phyloP scores from a whole-genome alignment of 2,888 invertebrate genomes.

The Tipula helvola region DNA sequence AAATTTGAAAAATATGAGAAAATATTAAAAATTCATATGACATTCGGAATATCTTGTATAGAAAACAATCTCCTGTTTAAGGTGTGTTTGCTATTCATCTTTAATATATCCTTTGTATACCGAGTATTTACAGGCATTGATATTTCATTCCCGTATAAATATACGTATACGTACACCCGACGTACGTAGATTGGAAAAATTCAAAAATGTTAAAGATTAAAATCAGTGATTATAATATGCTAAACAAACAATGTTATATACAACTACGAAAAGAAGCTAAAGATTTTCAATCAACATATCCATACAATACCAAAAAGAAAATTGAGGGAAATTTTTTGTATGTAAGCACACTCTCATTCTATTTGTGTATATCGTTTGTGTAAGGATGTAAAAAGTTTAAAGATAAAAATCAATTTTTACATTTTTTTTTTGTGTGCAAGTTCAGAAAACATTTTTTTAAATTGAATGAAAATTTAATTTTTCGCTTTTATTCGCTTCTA shows the following conservation, averaged over 20 bases:
- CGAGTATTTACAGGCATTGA: neutral
- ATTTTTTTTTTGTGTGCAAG: neutral
- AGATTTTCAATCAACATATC: neutral
- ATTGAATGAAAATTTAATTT: neutral
- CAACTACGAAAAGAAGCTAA: neutral
- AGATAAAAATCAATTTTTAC: neutral
- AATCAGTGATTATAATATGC: constrained; percentile 4
- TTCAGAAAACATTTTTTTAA: neutral
- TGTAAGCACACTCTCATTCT: neutral
- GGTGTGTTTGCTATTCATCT: neutral
- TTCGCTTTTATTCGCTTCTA: neutral
- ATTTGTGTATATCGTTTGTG: neutral
- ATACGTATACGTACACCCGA: neutral
- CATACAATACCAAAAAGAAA: neutral
- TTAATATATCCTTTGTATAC: neutral
- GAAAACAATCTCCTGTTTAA: neutral
- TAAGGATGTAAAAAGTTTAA: neutral
- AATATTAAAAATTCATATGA: neutral
- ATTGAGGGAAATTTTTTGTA: neutral
- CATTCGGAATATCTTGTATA: neutral
- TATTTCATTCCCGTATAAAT: neutral
- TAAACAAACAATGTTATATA: neutral
- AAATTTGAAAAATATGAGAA: neutral
- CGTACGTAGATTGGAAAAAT: neutral
- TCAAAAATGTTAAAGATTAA: constrained; percentile 4